Conservation (phyloP, 2,888 invertebrate species). For the Cantharis rustica region DNA sequence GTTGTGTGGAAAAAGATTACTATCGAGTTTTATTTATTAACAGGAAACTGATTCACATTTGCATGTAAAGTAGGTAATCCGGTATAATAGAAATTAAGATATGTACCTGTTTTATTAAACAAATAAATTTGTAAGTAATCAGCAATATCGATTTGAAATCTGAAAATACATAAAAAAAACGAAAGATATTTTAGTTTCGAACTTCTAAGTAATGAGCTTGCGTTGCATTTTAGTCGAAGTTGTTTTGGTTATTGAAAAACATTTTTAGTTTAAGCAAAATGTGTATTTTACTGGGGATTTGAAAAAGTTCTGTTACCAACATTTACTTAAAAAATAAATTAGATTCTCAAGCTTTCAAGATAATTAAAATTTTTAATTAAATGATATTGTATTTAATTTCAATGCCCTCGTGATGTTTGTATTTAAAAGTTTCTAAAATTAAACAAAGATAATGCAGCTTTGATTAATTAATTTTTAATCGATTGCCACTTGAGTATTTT, state of each 20-base stretch:
- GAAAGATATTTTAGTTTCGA: conserved; percentile 14
- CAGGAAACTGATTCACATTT: too few species aligned
- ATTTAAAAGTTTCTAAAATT: neutral
- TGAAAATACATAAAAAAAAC: conserved; percentile 11
- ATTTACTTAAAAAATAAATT: neutral
- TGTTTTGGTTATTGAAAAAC: conserved; percentile 10
- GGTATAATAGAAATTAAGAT: neutral
- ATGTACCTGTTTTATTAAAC: neutral
- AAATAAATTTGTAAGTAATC: conserved; percentile 10
- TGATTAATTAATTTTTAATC: neutral
- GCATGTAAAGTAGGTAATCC: too few species aligned
- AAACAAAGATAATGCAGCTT: neutral
- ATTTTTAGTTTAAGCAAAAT: neutral
- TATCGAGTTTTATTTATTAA: too few species aligned
- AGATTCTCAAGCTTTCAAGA: neutral
- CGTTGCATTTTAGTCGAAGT: conserved; percentile 26
- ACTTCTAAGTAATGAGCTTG: conserved; percentile 24
- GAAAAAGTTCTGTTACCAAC: neutral
- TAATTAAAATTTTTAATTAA: neutral
- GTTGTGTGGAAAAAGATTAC: too few species aligned
- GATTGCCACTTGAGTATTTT: neutral
- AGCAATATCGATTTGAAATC: conserved; percentile 18
- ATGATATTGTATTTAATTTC: neutral
- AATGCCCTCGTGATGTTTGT: neutral
- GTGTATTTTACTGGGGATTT: neutral